Evolutionary conservation across 2,888 invertebrate genomes (phyloP).

Genomic region (Athetis lepigone): DNA sequence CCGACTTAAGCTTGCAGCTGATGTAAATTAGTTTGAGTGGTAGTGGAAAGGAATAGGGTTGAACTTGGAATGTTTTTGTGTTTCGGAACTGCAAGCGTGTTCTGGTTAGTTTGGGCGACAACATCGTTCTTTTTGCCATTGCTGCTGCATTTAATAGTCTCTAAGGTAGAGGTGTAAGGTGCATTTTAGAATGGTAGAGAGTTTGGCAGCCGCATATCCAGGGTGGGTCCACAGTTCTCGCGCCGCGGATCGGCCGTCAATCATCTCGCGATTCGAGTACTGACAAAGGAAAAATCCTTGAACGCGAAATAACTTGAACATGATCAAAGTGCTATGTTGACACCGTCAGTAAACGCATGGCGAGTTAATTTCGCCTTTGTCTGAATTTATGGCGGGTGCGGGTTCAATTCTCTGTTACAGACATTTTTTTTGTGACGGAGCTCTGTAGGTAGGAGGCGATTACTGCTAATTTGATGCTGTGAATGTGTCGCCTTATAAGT

Average conservation of each 20-base stretch:
- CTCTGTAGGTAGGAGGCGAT: slow-evolving; percentile 50
- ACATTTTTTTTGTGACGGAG: slow-evolving; percentile 55
- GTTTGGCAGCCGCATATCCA: slow-evolving; percentile 13
- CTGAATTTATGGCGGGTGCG: slow-evolving; percentile 72
- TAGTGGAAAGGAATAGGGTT: slow-evolving; percentile 47
- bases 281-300: slow-evolving; percentile 90
- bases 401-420: slow-evolving; percentile 68
- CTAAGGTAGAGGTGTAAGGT: slow-evolving; percentile 11
- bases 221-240: slow-evolving; percentile 76
- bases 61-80: slow-evolving; percentile 46
- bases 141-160: background rate
- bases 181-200: slow-evolving; percentile 16
- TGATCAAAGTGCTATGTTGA: slow-evolving; percentile 86
- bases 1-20: slow-evolving; percentile 59
- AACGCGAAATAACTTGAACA: slow-evolving; percentile 78
- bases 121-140: slow-evolving; percentile 47
- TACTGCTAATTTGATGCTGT: slow-evolving; percentile 57
- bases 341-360: slow-evolving; percentile 82
- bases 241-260: slow-evolving; percentile 86
- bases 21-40: slow-evolving; percentile 7
- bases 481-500: slow-evolving; percentile 39
- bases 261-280: slow-evolving; percentile 84
- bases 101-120: slow-evolving; percentile 57
- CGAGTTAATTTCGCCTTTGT: slow-evolving; percentile 83
- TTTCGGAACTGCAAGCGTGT: slow-evolving; percentile 26